Evolutionary conservation across 2,113 vertebrate species (phyloP).

Genomic region (Tretioscincus oriximinensis): DNA sequence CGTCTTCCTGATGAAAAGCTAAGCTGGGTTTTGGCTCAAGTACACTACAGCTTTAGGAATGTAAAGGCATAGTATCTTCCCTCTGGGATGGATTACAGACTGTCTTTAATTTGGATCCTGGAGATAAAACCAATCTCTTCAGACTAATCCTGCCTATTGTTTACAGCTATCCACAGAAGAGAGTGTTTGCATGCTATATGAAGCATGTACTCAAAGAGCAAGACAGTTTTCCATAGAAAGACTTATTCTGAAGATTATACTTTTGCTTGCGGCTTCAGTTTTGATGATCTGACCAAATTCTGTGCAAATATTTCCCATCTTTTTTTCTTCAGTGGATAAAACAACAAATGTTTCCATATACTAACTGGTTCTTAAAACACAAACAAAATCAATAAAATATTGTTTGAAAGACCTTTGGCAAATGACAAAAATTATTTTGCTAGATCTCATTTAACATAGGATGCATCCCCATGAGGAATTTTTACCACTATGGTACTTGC

Average conservation of each 20-base stretch:
- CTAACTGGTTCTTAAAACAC: neutral
- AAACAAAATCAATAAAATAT: neutral
- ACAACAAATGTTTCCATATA: neutral
- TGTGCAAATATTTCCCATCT: neutral
- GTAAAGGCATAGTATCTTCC: constrained; percentile 19
- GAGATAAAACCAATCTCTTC: constrained; percentile 15
- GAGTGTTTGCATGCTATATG: constrained; percentile 16
- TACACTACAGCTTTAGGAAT: neutral
- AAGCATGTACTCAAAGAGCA: neutral
- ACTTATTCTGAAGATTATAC: constrained; percentile 17
- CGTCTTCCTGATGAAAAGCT: neutral
- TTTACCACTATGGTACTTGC: too few species aligned
- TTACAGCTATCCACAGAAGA: constrained; percentile 16
- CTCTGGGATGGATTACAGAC: constrained; percentile 20
- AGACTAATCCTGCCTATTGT: constrained; percentile 14
- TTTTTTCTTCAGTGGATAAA: neutral
- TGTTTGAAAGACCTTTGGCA: neutral
- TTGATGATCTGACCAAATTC: neutral
- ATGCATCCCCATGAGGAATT: too few species aligned
- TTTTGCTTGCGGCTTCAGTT: neutral
- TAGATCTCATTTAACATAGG: too few species aligned
- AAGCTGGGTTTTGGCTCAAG: constrained; percentile 26
- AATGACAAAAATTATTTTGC: neutral
- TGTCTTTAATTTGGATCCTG: constrained; percentile 18
- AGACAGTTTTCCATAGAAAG: neutral